These are phyloP conservation scores for Phania funesta DNA, from an alignment of 2,888 invertebrate species.

Conservation along the genomic window DNA sequence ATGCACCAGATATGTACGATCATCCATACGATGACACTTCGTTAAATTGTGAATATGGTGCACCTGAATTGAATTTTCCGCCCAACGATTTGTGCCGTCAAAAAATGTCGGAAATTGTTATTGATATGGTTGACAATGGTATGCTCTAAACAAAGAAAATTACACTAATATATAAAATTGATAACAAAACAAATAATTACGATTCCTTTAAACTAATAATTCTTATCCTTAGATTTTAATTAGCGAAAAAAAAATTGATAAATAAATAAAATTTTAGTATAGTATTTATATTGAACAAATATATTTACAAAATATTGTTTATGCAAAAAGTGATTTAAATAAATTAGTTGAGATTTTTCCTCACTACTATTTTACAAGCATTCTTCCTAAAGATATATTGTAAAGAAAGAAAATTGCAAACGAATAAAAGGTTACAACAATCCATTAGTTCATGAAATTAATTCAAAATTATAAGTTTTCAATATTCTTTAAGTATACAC, in stretches of 20 bases:
- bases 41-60: slow-evolving; percentile 74
- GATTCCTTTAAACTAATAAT: slow-evolving; percentile 28
- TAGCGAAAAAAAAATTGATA: not conserved
- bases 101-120: slow-evolving; percentile 86
- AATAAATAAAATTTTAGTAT: not conserved
- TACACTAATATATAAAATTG: not conserved
- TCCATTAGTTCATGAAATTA: too few relatives aligned
- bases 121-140: slow-evolving; percentile 85
- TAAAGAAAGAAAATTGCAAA: not conserved
- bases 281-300: slow-evolving; percentile 10
- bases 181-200: not conserved
- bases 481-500: too few relatives aligned
- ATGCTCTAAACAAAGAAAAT: slow-evolving; percentile 80
- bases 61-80: slow-evolving; percentile 79
- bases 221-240: slow-evolving; percentile 33
- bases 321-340: slow-evolving; percentile 13
- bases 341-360: not conserved
- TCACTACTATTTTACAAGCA: not conserved
- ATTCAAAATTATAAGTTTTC: too few relatives aligned
- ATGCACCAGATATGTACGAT: slow-evolving; percentile 86
- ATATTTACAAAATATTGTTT: slow-evolving; percentile 1
- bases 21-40: slow-evolving; percentile 74
- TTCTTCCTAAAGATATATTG: not conserved
- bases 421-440: not conserved
- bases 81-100: slow-evolving; percentile 84